These are phyloP conservation scores for Pluvianellus socialis DNA, from an alignment of 2,113 vertebrate genomes.

Conservation along the genomic window DNA sequence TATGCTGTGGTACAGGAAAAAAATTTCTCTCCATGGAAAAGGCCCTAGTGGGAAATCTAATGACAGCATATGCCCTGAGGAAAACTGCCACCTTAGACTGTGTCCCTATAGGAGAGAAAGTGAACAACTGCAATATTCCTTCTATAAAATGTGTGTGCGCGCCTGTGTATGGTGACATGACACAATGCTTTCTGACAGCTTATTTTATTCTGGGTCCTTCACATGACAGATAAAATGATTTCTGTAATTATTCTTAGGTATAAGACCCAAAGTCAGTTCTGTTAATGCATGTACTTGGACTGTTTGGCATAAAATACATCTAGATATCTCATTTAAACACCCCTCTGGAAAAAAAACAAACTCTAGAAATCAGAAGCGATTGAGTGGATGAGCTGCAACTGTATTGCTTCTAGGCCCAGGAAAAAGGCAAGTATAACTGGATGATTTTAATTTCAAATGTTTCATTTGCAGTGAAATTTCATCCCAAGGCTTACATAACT, in stretches of 20 bases:
- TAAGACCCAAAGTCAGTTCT: slow-evolving; percentile 2
- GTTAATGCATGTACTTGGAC: neutral
- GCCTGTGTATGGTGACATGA: neutral
- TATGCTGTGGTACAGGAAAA: neutral
- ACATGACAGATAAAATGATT: slow-evolving; percentile 55
- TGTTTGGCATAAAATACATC: slow-evolving; percentile 36
- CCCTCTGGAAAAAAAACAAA: neutral
- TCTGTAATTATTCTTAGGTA: slow-evolving; percentile 57
- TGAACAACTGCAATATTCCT: neutral
- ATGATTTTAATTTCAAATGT: slow-evolving; percentile 22
- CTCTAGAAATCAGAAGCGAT: slow-evolving; percentile 14
- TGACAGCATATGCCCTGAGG: neutral
- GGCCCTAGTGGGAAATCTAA: neutral
- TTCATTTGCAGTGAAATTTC: neutral
- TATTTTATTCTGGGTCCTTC: slow-evolving; percentile 41
- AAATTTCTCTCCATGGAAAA: neutral
- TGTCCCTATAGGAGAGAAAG: neutral
- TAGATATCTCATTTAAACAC: slow-evolving; percentile 25
- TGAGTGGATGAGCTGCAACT: slow-evolving; percentile 19
- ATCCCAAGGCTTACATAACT: neutral
- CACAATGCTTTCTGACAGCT: slow-evolving; percentile 37
- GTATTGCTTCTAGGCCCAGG: neutral
- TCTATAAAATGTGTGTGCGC: neutral
- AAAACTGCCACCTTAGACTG: slow-evolving; percentile 1
- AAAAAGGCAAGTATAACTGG: neutral